A percentile compares a stretch with the other conserved stretches of the same genome.
These are phyloP conservation scores for Malurus cyaneus DNA, from an alignment of 2,113 vertebrate species.

Conservation along the genomic window DNA sequence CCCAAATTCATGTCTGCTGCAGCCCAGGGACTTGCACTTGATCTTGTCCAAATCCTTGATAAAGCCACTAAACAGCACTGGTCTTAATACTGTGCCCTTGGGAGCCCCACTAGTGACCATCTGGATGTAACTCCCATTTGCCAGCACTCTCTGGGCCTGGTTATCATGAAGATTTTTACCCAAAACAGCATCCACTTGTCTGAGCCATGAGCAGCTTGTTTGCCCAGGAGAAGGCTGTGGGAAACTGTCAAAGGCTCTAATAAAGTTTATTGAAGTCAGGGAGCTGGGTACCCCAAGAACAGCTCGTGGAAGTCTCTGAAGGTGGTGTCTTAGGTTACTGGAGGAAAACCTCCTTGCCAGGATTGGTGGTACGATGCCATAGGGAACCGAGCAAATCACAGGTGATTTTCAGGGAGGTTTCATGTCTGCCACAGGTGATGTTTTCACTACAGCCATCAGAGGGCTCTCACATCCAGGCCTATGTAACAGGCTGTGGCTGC, in stretches of 20 bases:
- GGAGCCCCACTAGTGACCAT: neutral
- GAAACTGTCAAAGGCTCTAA: neutral
- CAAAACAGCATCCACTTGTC: neutral
- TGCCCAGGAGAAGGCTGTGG: neutral
- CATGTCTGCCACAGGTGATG: neutral
- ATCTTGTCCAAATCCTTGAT: neutral
- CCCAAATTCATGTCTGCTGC: neutral
- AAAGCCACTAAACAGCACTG: neutral
- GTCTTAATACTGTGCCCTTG: neutral
- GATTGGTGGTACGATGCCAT: accelerated
- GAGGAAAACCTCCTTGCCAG: too few relatives aligned
- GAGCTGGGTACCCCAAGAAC: neutral
- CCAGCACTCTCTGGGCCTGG: neutral
- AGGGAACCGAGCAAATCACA: accelerated
- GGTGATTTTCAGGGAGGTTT: neutral
- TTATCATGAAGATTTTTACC: neutral
- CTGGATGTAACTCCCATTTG: neutral
- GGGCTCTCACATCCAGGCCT: neutral
- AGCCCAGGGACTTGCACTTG: neutral
- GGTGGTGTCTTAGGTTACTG: neutral
- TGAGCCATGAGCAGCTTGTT: neutral
- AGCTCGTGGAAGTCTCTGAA: neutral
- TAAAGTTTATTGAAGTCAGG: neutral
- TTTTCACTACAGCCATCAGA: neutral
- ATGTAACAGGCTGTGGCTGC: accelerated